Base-by-base conservation (phyloP, 1,140 invertebrate species). In the Oreohelix idahoensis region DNA sequence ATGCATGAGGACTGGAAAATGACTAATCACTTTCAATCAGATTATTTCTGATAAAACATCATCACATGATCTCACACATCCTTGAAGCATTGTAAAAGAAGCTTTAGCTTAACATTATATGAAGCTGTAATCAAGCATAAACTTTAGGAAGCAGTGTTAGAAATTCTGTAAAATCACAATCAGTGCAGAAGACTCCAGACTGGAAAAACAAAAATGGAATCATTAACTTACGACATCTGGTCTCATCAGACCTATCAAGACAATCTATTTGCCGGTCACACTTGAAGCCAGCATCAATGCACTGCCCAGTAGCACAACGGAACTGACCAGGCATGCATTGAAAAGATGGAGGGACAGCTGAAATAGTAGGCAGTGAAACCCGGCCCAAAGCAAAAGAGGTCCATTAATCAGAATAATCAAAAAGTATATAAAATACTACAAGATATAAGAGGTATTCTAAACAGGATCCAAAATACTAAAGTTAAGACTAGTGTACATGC, bases 161-260 rank as follows among this genome's bases (percentile, higher is more conserved):
- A 74, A 39, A 17, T 74, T 81, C 38, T 15, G 36, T 63, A 4
- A 38, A n/a, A 10, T 23, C 11, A 13, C 26, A 80, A 23, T 36
- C n/a, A 35, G 17, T 80, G 35, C 29, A 69, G 26, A 42, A 29
- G n/a, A 80, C 35, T 29, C 15, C n/a, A 73, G 58, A 36, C 20
- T 71, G 29, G 42, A 70, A 69, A 69, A 70, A 49, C 20, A 77
- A 77, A 51, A 53, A 53, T 0, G 53, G n/a, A 17, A 77, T 51
- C 32, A 35, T 5, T 2, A 77, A 53, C 32, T 77, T 51, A 92
- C 89, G 81, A 94, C 97, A 97, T 93, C 96, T 95, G 92, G 73
- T 23, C 76, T 96, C 95, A 81, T 88, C 86, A 32, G 82, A 84
- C 20, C 63, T 29, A 70, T 88, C 87, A 1, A 51, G 70, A 78